Evolutionary conservation across 2,888 invertebrate species (phyloP).

Genomic region (Bimastos eiseni): DNA sequence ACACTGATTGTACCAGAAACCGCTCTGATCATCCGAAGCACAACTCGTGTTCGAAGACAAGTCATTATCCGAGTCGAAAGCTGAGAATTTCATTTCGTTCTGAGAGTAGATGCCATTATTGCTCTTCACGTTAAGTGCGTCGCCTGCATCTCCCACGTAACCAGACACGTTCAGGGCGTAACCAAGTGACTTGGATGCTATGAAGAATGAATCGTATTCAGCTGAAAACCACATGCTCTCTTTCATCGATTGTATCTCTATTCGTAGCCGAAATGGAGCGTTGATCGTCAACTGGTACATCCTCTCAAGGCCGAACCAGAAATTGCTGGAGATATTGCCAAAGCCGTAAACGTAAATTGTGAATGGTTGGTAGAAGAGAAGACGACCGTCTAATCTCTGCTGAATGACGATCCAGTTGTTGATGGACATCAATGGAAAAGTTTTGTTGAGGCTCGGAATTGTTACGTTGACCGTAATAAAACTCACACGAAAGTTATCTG

Average conservation of each 20-base stretch:
- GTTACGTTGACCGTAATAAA: background rate
- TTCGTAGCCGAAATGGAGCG: background rate
- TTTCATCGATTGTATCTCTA: background rate
- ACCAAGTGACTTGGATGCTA: background rate
- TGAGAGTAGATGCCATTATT: background rate
- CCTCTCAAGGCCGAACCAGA: constrained; percentile 5
- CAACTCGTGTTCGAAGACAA: background rate
- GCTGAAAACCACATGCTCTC: background rate
- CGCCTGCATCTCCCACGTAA: constrained; percentile 21
- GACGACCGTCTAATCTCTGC: constrained; percentile 27
- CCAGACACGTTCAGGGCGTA: background rate
- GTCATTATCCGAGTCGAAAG: background rate
- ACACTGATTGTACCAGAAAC: background rate
- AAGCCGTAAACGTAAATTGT: background rate
- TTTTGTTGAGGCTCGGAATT: background rate
- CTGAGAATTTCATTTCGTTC: constrained; percentile 8
- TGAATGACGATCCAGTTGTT: constrained; percentile 32
- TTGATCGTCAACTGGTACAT: constrained; percentile 14
- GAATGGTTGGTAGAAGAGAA: constrained; percentile 17
- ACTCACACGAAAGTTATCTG: background rate
- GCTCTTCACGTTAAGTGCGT: background rate
- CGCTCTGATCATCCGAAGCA: background rate
- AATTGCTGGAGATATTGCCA: constrained; percentile 6
- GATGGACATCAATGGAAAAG: background rate
- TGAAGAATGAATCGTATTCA: constrained; percentile 15